Evolutionary conservation across 2,113 vertebrate genomes (phyloP), one percentile per base, ranked within the genome.

Genomic region (Dipodomys stephensi): DNA sequence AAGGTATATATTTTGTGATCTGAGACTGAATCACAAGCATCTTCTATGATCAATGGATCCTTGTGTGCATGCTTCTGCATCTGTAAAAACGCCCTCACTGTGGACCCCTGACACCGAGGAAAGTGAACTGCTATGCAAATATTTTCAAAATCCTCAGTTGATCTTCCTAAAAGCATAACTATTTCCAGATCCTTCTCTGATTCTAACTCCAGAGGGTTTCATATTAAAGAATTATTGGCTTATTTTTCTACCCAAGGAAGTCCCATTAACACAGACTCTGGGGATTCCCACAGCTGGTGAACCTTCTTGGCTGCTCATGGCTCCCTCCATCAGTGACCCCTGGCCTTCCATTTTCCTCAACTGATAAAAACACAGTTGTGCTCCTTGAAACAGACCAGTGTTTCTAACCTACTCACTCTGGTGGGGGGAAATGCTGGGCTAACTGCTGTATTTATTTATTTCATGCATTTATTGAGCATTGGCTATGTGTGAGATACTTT

Each of bases 21-120:
- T 0, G 15, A 22, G 12, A 22, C 57, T 19, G 3, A 32, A 30
- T n/a, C 25, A 6, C 0, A 1, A 44, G 6, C 0, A 0, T 28
- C 62, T 39, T 23, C 7, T 74, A 0, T 25, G 44, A 23, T 68
- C 49, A 16, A 27, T 22, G 28, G 53, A n/a, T 6, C 10, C 25
- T 9, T 13, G 6, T n/a, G 22, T 0, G 6, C 1, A 3, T 6
- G 4, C 7, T 28, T 57, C 18, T 16, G 8, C 57, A 11, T 46
- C 72, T 74, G 18, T 44, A 72, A 46, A 87, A 20, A 6, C 5
- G 1, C 8, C 7, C n/a, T 67, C 44, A 46, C 23, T 30, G 73
- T 32, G 60, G 65, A 72, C 18, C 7, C 25, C 20, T 35, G 53
- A 49, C 4, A 20, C 23, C 6, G 0, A 2, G 15, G 27, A 73